These are phyloP conservation scores for Microcebus tavaratra DNA, from an alignment of 2,113 vertebrate genomes.

Conservation along the genomic window DNA sequence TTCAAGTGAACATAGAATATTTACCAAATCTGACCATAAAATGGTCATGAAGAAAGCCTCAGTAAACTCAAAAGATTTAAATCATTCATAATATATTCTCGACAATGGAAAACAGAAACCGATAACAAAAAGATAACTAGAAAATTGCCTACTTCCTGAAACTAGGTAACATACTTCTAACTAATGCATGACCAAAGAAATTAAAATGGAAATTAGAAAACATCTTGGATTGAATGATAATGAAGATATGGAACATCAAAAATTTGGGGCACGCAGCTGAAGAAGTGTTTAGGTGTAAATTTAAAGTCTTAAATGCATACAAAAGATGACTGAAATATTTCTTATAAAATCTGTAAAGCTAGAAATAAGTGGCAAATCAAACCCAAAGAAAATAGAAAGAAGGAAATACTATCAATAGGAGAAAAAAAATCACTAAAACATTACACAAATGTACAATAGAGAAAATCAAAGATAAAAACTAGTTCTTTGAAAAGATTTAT, in stretches of 20 bases:
- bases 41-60: neutral
- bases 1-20: neutral
- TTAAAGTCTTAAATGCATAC: neutral
- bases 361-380: neutral
- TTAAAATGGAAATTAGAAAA: neutral
- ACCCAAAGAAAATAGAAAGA: neutral
- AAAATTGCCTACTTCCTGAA: neutral
- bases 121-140: neutral
- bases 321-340: neutral
- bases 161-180: neutral
- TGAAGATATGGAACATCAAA: neutral
- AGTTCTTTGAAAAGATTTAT: neutral
- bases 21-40: neutral
- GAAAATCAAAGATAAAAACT: neutral
- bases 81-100: neutral
- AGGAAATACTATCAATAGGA: neutral
- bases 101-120: neutral
- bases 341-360: neutral
- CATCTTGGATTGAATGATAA: neutral
- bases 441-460: neutral
- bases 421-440: neutral
- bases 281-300: neutral
- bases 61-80: neutral
- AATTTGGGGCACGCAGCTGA: neutral
- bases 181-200: neutral